Evolutionary conservation across 1,140 invertebrate genomes (phyloP).

Genomic region (Drosophila micromelanica): DNA sequence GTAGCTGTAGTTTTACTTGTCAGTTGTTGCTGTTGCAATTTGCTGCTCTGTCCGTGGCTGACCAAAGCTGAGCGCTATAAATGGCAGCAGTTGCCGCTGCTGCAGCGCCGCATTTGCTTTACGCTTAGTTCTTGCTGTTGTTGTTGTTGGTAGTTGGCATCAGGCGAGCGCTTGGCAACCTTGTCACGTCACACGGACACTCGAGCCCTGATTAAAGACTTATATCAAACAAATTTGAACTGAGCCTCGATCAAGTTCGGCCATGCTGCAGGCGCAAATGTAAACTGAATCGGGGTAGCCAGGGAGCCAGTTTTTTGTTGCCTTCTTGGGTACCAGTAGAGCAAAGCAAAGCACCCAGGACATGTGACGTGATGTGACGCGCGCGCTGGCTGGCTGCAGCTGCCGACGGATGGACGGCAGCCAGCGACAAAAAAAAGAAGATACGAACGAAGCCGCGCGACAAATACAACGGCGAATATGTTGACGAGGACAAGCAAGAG

Average conservation of each 20-base stretch:
- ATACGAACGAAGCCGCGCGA: slow-evolving; percentile 14
- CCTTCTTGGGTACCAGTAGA: no score
- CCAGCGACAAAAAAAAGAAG: slow-evolving; percentile 1
- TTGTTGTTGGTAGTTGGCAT: slow-evolving; percentile 13
- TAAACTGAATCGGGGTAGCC: no score
- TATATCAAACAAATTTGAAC: neutral
- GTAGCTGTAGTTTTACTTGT: slow-evolving; percentile 6
- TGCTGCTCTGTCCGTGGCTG: slow-evolving; percentile 21
- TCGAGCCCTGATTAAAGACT: neutral
- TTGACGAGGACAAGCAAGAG: neutral
- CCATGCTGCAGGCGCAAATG: neutral
- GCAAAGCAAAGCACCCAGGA: neutral
- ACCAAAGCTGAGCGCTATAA: slow-evolving; percentile 21
- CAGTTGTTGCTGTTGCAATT: slow-evolving; percentile 26
- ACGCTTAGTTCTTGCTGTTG: slow-evolving; percentile 12
- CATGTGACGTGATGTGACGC: slow-evolving; percentile 25
- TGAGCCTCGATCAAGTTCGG: slow-evolving; percentile 1
- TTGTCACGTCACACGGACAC: neutral
- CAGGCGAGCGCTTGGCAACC: neutral
- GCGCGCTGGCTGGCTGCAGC: no score
- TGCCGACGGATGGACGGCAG: neutral
- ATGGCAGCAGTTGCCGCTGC: slow-evolving; percentile 30
- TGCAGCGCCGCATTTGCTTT: slow-evolving; percentile 63
- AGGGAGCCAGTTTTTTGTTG: no score
- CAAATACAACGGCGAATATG: slow-evolving; percentile 15